Base-by-base conservation (phyloP, 2,888 invertebrate genomes). In the Gerosis bhagava region DNA sequence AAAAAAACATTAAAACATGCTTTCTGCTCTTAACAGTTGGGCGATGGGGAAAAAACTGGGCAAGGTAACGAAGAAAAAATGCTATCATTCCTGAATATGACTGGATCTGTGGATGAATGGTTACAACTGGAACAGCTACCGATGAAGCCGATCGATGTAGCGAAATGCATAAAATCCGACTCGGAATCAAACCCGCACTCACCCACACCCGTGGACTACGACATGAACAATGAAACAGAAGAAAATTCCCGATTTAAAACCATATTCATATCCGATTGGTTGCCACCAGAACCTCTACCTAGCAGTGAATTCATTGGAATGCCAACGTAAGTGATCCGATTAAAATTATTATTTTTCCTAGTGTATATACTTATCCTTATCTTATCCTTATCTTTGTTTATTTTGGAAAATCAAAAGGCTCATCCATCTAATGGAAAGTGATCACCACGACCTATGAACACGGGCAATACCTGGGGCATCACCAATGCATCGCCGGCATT, bases 281-380 rank as follows among this genome's bases (percentile, higher is more conserved):
- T 91, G 35, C 90, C 91, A 2, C 70, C 93, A 0, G 83, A 86
- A 39, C 79, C 88, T 0, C 77, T 94, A 22, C 63, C 59, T 0
- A 72, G 78, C 37, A 70, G 71, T 0, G 74, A 90, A 34, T 94
- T 95, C 59, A 73, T 83, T 0, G 95, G 87, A 0, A 65, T 86
- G 46, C 89, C 93, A 0, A 94, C 94, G 37, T 92, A 92, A 70
- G 90, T 94, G 7, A 15, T 8, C n/a, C n/a, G n/a, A n/a, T n/a
- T n/a, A n/a, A n/a, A n/a, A n/a, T n/a, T n/a, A n/a, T n/a, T n/a
- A n/a, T n/a, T n/a, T n/a, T n/a, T n/a, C n/a, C n/a, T n/a, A n/a
- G n/a, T n/a, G n/a, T n/a, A n/a, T n/a, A n/a, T n/a, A n/a, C n/a
- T n/a, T n/a, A n/a, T n/a, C n/a, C n/a, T n/a, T n/a, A n/a, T n/a